Evolutionary conservation across 2,113 vertebrate species (phyloP), one percentile per base, ranked within the genome.

Genomic region (Antennarius striatus): DNA sequence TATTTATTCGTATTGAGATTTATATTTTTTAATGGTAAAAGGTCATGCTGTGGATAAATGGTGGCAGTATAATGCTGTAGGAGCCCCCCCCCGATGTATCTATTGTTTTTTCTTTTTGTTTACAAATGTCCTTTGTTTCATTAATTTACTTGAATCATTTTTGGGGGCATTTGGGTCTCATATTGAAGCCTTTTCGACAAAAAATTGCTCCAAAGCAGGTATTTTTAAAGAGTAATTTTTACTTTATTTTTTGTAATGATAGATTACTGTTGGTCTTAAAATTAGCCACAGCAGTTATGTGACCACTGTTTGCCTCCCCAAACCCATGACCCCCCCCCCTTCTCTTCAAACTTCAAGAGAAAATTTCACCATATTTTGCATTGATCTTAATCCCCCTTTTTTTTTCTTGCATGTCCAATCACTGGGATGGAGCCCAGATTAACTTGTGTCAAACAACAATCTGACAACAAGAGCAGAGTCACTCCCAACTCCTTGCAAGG

Each of bases 1-100:
- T 93, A 90, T 90, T 93, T 91, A 92, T 92, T 92, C 74, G 65
- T 81, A 69, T 89, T 83, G 74, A 71, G 84, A 75, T 83, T 90
- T 80, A 7, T 80, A 69, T 82, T 84, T 55, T 89, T 88, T 83
- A 86, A 79, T 74, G 54, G 61, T 75, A 58, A 82, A 74, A 68
- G 71, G 67, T 84, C 77, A 77, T 91, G 84, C 77, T 86, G 86
- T 90, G 84, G 90, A 67, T 73, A 79, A 80, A 68, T 49, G 84
- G 84, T 86, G 85, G 79, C n/a, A 72, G 86, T 88, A 51, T 73
- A 57, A 62, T 79, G 49, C 75, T 56, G 78, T 48, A 56, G 54
- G 60, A 82, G 71, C 63, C 49, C 56, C 77, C 60, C 69, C 73
- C 56, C 59, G 28, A 76, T 79, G 17, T 65, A 45, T 65, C 17